Percentiles rank a stretch among this genome's conserved stretches.
Conservation (phyloP, 2,113 vertebrate genomes). For the Forbesichthys papilliferus region DNA sequence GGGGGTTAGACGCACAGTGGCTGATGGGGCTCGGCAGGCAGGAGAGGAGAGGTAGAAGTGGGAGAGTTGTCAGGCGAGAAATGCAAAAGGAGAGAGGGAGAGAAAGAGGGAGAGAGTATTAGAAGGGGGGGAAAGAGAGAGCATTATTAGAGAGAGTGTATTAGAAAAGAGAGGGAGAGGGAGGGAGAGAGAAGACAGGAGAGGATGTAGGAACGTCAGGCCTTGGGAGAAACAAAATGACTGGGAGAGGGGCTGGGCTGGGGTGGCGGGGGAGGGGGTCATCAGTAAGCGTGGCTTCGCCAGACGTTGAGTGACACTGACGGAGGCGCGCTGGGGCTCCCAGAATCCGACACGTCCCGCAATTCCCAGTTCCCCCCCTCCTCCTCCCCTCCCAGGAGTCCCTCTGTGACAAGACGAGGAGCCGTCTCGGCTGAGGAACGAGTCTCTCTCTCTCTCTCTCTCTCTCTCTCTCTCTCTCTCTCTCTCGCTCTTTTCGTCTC, state of each 20-base stretch:
- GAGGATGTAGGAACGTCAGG: too few relatives aligned
- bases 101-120: background rate
- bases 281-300: slow-evolving; percentile 27
- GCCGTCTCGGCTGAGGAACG: slow-evolving; percentile 54
- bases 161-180: too few relatives aligned
- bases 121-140: too few relatives aligned
- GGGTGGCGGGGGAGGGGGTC: background rate
- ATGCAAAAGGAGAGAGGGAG: background rate
- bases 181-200: too few relatives aligned
- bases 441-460: slow-evolving; percentile 46
- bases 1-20: background rate
- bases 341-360: slow-evolving; percentile 43
- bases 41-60: too few relatives aligned
- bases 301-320: slow-evolving; percentile 69
- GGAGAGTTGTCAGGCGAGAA: too few relatives aligned
- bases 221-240: slow-evolving; percentile 6
- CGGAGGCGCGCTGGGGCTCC: slow-evolving; percentile 43
- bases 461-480: slow-evolving; percentile 12
- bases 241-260: slow-evolving; percentile 14
- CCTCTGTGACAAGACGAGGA: slow-evolving; percentile 64
- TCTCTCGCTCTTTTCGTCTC: background rate
- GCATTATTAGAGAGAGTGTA: too few relatives aligned
- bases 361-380: slow-evolving; percentile 58
- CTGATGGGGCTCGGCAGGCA: background rate
- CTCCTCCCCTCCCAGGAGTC: slow-evolving; percentile 36